Evolutionary conservation across 2,797 vertebrate species (phyloP), one percentile per base, ranked within the genome.

Genomic region (Dallia pectoralis): DNA sequence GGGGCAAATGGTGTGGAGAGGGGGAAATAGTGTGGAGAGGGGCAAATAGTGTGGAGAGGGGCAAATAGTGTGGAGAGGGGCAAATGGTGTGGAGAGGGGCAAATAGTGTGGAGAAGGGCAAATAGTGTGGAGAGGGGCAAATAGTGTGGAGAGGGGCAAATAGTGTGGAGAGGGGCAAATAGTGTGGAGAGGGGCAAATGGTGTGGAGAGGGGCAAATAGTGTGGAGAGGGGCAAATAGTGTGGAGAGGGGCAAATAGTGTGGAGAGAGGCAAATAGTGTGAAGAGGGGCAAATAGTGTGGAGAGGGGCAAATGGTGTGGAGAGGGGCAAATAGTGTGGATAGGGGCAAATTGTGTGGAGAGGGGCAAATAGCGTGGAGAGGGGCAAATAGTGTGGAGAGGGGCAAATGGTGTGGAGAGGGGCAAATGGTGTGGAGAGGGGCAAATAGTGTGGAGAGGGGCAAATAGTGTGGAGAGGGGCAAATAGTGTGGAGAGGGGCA

Each of bases 271-370:
- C 40, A 14, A 12, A 12, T 14, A 44, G 14, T 14, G 40, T 44
- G 40, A 12, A 44, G 82, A 87, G 80, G 84, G 84, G 81, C 59
- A 70, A 74, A 67, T 76, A 73, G 71, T 44, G 84, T 88, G 88
- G 87, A 90, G 87, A 91, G n/a, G n/a, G 83, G 89, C 12, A 12
- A 44, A 44, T 14, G 40, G 14, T 86, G n/a, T n/a, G n/a, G 82
- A 85, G 80, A 83, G 79, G 84, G 79, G 78, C 78, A 81, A 85
- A 87, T 12, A 12, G 53, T n/a, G n/a, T n/a, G n/a, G n/a, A n/a
- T n/a, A n/a, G n/a, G 95, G 94, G 94, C 94, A 93, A 94, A 93
- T 95, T 95, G 96, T 95, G 95, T 95, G 93, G 93, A 89, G 91
- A 88, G 87, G 90, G n/a, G 40, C 40, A 14, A 12, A 12, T 14